Conservation (phyloP, 1,140 invertebrate genomes). For the Papilio glaucus region DNA sequence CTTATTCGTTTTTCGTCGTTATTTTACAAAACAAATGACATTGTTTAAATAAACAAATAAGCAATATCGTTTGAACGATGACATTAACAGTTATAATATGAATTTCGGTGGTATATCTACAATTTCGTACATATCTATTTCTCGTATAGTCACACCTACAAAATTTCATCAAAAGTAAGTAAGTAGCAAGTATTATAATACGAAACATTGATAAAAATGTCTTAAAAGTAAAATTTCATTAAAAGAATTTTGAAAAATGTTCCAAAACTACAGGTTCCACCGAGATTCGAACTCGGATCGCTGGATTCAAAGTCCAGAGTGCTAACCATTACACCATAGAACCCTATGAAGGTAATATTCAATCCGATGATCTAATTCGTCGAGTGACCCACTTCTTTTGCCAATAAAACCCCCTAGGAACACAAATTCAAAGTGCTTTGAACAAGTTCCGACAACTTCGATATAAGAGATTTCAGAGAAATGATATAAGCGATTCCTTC, state of each 20-base stretch:
- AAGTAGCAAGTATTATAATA: no score
- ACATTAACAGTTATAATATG: no score
- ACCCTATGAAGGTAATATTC: background rate
- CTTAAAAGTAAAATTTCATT: no score
- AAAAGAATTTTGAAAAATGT: no score
- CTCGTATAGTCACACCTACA: no score
- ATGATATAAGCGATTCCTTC: background rate
- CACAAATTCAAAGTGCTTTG: background rate
- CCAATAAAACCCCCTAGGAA: background rate
- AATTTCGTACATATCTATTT: no score
- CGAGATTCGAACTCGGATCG: constrained; percentile 38
- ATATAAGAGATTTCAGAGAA: background rate
- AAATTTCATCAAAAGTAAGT: no score
- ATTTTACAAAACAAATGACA: background rate
- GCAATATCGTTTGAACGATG: no score
- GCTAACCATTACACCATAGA: constrained; percentile 39
- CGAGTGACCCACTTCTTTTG: background rate
- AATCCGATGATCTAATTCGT: background rate
- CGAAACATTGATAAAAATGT: no score
- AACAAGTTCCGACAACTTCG: background rate
- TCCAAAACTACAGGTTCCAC: constrained; percentile 24
- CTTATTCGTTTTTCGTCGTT: background rate
- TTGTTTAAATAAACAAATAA: no score
- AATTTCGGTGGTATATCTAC: no score
- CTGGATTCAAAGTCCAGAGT: constrained; percentile 39